Evolutionary conservation across 2,797 vertebrate species (phyloP), one percentile per base, ranked within the genome.

Genomic region (Malurus leucopterus): DNA sequence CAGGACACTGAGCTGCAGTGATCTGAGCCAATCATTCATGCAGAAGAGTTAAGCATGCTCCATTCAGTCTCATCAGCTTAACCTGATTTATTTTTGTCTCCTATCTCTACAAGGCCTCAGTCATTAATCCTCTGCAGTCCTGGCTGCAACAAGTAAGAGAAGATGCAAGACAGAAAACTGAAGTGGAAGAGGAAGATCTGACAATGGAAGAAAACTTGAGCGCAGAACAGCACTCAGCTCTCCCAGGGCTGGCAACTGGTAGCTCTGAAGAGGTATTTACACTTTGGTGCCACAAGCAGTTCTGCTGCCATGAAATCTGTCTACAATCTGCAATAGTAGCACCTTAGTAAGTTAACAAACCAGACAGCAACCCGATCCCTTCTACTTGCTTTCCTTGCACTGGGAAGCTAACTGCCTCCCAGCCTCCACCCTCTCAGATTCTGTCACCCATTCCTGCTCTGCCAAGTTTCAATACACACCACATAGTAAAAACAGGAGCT

Each of bases 151-250:
- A 58, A 71, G 41, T 55, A 40, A 73, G 32, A 80, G 29, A 68
- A 65, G n/a, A 78, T 6, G 20, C 7, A 78, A 36, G 24, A 61
- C 54, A 81, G 58, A 78, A 88, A 90, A 59, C 41, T 32, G 26
- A 64, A 46, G 21, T 3, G 14, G 6, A 84, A 6, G 6, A 64
- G 14, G 18, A 13, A 79, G 32, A 30, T 82, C 32, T 76, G 78
- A 43, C 30, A 79, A 20, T 0, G 0, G 53, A 79, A 67, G n/a
- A 61, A 70, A 67, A 78, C 20, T 14, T 21, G 16, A 63, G 49
- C 1, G 8, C 38, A 67, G 27, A 46, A 49, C 16, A 18, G 38
- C 38, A 21, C 34, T 67, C 1, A 0, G 26, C 26, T 41, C 30
- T 34, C 36, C 9, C 0, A 4, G 23, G 24, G 24, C 41, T 36